These are phyloP conservation scores for Hydrozoanthus tunicans DNA, from an alignment of 64 coral and sea anemone species.

Conservation along the genomic window DNA sequence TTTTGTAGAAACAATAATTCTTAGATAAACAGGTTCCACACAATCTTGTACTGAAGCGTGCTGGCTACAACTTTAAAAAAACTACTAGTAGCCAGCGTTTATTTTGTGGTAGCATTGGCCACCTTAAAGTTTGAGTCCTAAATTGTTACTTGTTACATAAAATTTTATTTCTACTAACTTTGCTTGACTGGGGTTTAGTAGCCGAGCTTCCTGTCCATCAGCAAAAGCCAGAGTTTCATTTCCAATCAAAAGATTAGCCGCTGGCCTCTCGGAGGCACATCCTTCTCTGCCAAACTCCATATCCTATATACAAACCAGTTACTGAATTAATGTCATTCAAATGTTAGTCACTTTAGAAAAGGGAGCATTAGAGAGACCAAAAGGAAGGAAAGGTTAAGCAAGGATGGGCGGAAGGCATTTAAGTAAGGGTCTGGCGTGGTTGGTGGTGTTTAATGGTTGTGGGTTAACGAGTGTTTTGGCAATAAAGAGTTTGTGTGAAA, in stretches of 20 bases:
- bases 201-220: conserved; percentile 90
- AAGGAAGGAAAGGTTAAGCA: background rate
- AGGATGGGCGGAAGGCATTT: too few species aligned
- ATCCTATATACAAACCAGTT: conserved; percentile 44
- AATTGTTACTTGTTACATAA: background rate
- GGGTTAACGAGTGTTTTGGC: background rate
- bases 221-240: conserved; percentile 79
- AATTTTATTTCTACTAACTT: conserved; percentile 46
- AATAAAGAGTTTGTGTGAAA: background rate
- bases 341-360: background rate
- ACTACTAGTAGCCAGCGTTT: background rate
- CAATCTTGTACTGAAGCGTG: too few species aligned
- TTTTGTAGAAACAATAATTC: too few species aligned
- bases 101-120: too few species aligned
- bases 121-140: too few species aligned
- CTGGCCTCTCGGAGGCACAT: conserved; percentile 48
- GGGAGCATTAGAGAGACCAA: background rate
- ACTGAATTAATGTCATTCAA: background rate
- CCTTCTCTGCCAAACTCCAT: conserved; percentile 83
- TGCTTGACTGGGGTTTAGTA: conserved; percentile 63
- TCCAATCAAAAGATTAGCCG: conserved; percentile 5
- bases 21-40: too few species aligned
- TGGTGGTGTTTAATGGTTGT: background rate
- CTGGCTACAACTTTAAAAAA: too few species aligned
- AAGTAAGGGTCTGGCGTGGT: too few species aligned